Base-by-base conservation (phyloP, 2,797 vertebrate genomes). In the Triplophysa bombifrons region DNA sequence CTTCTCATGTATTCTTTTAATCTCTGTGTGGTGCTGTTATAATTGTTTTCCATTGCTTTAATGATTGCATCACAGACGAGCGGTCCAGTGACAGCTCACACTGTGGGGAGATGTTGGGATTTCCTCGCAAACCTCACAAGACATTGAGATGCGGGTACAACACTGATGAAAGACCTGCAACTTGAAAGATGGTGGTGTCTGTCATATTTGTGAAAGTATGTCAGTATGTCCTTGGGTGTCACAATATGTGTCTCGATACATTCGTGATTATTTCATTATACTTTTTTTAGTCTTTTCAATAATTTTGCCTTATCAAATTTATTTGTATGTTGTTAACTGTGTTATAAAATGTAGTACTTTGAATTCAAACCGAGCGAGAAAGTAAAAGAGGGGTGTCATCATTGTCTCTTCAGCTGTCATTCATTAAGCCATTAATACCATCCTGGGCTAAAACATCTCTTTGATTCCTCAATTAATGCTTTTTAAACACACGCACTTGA, bases 401-500 rank as follows among this genome's bases (percentile, higher is more conserved):
- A 17, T 50, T 46, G 34, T 51, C 16, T 51, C 13, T 60, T 74
- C 78, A 85, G 72, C 60, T 81, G 82, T 86, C 80, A 83, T 80
- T 84, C 85, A 87, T 85, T 85, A 82, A 8, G 27, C 53, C 86
- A 83, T 76, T 64, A 72, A 74, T 20, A 68, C 80, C 69, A 74
- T 78, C 50, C 73, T 70, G 72, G 25, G 55, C 78, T 71, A 56
- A 81, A 80, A 79, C 78, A 84, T 66, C 77, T 74, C 56, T 70
- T 41, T 58, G 68, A 70, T 82, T 78, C 55, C 53, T 60, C 85
- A 63, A 61, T 86, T 80, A 83, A 87, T 86, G 81, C 83, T 80
- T 63, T 84, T 84, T 85, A 86, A 85, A 76, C 76, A 82, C 80
- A 87, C 73, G 78, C 71, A 78, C 73, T 58, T 65, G 34, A 41